Base-by-base conservation (phyloP, 1,140 invertebrate genomes). In the Onthophagus taurus region DNA sequence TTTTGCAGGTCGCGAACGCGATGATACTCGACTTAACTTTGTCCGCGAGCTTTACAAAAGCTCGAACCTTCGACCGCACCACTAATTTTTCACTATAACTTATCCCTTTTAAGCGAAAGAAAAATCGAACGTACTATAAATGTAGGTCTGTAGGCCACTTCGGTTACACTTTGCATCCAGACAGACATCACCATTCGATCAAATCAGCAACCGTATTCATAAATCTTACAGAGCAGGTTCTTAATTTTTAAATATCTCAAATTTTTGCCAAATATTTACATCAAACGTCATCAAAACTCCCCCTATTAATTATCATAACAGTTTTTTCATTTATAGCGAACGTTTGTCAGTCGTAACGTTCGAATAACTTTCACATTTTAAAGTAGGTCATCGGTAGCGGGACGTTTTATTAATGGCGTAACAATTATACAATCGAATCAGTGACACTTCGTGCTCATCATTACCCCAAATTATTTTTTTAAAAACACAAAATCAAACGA, bases 71-170 rank as follows among this genome's bases (percentile, higher is more conserved):
- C 55, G 51, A 51, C 47, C 51, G 48, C 53, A 51, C 57, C 54
- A 55, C 63, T n/a, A 63, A 63, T 56, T 58, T 64, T 62, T 57
- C 59, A 55, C 61, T 50, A 62, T 59, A 57, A 55, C 61, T 54
- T 60, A 60, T 61, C 61, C 61, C 57, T 60, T 62, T 57, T 51
- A 37, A 50, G 50, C 57, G 51, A 60, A 63, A 60, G 60, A 71
- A 71, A 72, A 72, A 69, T 69, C 61, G 64, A 68, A 70, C 69
- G 69, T 67, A 68, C 64, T 64, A 65, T 61, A 74, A 76, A 76
- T 77, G 72, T 76, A 77, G 74, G 74, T 78, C 75, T 76, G 68
- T 77, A 76, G 75, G 75, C 72, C 75, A 77, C 73, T 75, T 72
- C 69, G 74, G 73, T 76, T 74, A 73, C 72, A 75, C 72, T 73